Evolutionary conservation across 2,113 vertebrate species (phyloP).

Genomic region (Microtus richardsoni): DNA sequence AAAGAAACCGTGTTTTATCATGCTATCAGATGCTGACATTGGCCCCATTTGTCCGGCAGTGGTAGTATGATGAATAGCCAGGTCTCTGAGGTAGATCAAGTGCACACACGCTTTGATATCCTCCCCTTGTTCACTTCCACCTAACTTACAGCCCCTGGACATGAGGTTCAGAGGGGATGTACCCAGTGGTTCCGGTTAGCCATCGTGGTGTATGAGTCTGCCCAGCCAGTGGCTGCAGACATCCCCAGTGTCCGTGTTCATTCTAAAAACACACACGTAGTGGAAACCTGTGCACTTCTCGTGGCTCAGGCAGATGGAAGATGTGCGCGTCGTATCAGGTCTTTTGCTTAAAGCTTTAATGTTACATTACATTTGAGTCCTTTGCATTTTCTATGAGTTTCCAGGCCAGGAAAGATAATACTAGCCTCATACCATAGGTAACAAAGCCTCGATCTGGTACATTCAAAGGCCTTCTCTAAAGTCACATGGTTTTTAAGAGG

Average conservation of each 20-base stretch:
- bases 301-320: background rate
- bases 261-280: background rate
- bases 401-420: background rate
- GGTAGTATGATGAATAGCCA: background rate
- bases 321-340: background rate
- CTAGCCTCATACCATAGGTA: background rate
- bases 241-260: background rate
- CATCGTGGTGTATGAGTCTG: background rate
- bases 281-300: background rate
- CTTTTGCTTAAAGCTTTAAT: constrained; percentile 26
- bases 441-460: background rate
- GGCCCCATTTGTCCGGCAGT: background rate
- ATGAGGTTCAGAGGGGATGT: background rate
- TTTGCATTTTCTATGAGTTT: background rate
- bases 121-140: background rate
- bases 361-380: background rate
- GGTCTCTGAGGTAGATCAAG: background rate
- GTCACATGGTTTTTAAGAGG: background rate
- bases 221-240: background rate
- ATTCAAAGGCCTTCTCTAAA: background rate
- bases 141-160: background rate
- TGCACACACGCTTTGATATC: background rate
- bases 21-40: background rate
- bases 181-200: background rate
- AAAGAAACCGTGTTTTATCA: background rate